These are phyloP conservation scores for Bombus cullumanus DNA, from an alignment of 1,140 invertebrate species.

Conservation along the genomic window DNA sequence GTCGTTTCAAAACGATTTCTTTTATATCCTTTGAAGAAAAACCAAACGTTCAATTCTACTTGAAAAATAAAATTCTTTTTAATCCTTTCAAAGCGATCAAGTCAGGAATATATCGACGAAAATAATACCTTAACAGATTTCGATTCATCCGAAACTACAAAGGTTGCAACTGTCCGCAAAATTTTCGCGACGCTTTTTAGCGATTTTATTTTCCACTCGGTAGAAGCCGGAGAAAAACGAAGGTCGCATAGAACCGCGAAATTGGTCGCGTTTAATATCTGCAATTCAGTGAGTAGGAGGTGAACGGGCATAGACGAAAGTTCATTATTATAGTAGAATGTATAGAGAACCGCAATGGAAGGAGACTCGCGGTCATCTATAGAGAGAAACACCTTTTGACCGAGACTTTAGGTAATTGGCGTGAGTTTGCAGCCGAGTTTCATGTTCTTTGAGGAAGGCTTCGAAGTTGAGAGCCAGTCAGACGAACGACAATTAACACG, in stretches of 20 bases:
- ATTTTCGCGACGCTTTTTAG: neutral
- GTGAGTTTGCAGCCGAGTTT: slow-evolving; percentile 48
- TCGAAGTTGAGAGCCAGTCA: slow-evolving; percentile 24
- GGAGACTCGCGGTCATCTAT: slow-evolving; percentile 33
- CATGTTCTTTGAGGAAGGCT: slow-evolving; percentile 35
- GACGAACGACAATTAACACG: slow-evolving; percentile 51
- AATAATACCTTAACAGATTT: too few species aligned
- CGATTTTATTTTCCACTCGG: neutral
- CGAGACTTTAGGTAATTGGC: slow-evolving; percentile 51
- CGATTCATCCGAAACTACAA: too few species aligned
- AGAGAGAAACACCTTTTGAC: slow-evolving; percentile 53
- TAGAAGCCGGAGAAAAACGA: neutral
- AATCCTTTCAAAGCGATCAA: neutral
- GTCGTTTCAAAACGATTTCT: neutral
- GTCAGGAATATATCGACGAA: neutral
- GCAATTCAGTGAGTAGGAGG: neutral
- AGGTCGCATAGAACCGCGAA: neutral
- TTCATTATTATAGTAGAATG: slow-evolving; percentile 37
- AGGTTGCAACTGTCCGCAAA: neutral
- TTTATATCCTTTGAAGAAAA: neutral
- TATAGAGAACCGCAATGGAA: slow-evolving; percentile 34
- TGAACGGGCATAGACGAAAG: neutral
- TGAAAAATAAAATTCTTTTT: neutral
- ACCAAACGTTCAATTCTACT: too few species aligned
- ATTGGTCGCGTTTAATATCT: slow-evolving; percentile 36